Evolutionary conservation across 2,113 vertebrate genomes (phyloP).

Genomic region (Lynx canadensis): DNA sequence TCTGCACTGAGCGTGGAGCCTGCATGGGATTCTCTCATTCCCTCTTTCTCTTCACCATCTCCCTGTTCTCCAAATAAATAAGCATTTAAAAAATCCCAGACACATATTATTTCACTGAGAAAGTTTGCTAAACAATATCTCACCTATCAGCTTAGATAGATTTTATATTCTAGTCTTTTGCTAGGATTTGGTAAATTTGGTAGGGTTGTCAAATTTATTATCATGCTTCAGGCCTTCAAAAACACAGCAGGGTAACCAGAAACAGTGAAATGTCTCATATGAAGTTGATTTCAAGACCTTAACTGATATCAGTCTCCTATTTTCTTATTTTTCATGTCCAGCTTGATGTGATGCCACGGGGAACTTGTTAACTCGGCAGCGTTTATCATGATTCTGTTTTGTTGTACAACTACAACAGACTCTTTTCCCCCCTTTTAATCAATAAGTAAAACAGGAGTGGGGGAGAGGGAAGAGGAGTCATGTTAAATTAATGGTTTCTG

Average conservation of each 20-base stretch:
- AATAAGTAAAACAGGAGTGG: constrained; percentile 12
- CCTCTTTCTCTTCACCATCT: too few species aligned
- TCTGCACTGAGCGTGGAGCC: too few species aligned
- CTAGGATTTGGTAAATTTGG: not conserved
- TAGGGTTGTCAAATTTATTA: not conserved
- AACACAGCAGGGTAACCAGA: not conserved
- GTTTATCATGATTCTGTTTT: constrained; percentile 53
- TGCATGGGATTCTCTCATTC: too few species aligned
- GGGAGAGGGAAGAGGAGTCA: not conserved
- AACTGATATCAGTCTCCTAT: not conserved
- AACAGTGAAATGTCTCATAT: not conserved
- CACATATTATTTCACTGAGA: not conserved
- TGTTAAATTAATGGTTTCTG: constrained; percentile 57
- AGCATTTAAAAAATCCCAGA: not conserved
- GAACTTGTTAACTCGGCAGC: constrained; percentile 40
- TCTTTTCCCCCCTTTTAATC: constrained; percentile 35
- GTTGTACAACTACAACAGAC: constrained; percentile 15
- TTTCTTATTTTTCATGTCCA: constrained; percentile 53
- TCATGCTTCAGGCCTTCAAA: not conserved
- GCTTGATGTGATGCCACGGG: not conserved
- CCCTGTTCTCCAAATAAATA: too few species aligned
- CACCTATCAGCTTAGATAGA: not conserved
- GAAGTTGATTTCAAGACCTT: constrained; percentile 7
- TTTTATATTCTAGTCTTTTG: not conserved
- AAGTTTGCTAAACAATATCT: not conserved